Conservation (phyloP, 2,797 vertebrate species). For the Helarctos malayanus region DNA sequence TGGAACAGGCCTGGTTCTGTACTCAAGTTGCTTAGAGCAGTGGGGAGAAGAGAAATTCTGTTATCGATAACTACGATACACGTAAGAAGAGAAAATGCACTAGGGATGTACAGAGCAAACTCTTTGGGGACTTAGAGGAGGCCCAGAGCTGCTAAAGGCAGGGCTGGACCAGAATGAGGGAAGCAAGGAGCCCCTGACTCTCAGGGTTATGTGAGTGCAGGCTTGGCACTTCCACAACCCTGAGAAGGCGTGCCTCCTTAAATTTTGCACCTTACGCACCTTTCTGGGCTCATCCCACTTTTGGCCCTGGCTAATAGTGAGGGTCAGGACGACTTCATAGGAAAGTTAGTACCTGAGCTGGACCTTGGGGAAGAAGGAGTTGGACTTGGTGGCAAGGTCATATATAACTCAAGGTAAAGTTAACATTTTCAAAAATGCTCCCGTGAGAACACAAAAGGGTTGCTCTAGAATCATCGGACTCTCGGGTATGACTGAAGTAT, state of each 20-base stretch:
- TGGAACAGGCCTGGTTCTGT: background rate
- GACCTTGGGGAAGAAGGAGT: background rate
- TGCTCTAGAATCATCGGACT: background rate
- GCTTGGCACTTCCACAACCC: rapidly evolving
- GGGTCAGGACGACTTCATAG: background rate
- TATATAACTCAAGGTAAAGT: background rate
- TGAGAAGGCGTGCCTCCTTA: background rate
- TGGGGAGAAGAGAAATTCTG: background rate
- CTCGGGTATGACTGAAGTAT: background rate
- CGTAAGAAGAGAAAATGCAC: background rate
- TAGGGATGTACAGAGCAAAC: background rate
- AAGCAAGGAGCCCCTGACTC: background rate
- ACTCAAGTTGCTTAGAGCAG: background rate
- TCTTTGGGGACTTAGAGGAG: background rate
- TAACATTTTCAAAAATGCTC: background rate
- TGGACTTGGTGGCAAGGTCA: background rate
- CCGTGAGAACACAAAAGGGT: background rate
- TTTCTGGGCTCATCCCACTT: background rate
- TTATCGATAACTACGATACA: background rate
- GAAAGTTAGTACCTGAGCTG: background rate
- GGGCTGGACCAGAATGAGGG: background rate
- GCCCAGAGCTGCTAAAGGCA: background rate
- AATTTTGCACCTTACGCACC: background rate
- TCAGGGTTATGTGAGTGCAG: background rate
- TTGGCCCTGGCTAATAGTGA: background rate